Evolutionary conservation across 2,797 vertebrate genomes (phyloP), one percentile per base, ranked within the genome.

Genomic region (Bradypus variegatus): DNA sequence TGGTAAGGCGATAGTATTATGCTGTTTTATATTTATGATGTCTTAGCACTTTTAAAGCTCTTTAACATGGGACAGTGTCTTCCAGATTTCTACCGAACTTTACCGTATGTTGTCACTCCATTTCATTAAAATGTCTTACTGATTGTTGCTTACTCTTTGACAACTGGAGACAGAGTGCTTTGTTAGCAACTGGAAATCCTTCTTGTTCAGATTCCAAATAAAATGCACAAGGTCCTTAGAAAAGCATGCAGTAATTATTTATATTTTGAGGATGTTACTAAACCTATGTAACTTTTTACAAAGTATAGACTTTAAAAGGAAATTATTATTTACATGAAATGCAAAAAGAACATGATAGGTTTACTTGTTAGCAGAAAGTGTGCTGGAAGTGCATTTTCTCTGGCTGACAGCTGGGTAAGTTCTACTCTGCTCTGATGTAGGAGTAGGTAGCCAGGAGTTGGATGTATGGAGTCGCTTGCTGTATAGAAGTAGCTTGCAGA

Each of bases 1-100:
- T 99, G 99, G 99, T 99, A 99, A 99, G 99, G 97, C 95, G 64
- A 95, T 50, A 90, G 86, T 70, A 77, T 95, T 89, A 55, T 91
- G 89, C 78, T 90, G 72, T 73, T 91, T 95, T 96, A 16, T 96
- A 86, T 90, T 77, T 95, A 79, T 95, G 0, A 31, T 55, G 4
- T 93, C 64, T 6, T 93, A 64, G 62, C n/a, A 67, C 76, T 64
- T 86, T 83, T 87, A 82, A 92, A 82, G 69, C 38, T 76, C 60
- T 82, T 84, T 92, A 58, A 79, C 33, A 21, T 21, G 33, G 23
- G 86, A 73, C 83, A 23, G 19, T 84, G 12, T 79, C 94, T 90
- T 88, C 18, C 3, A 65, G 31, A 86, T 88, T 86, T 88, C 91
- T 85, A 15, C 79, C 77, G 73, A 90, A 81, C 75, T 23, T 12